Base-by-base conservation (phyloP, 2,888 invertebrate genomes). In the Mellilla xanthometata region DNA sequence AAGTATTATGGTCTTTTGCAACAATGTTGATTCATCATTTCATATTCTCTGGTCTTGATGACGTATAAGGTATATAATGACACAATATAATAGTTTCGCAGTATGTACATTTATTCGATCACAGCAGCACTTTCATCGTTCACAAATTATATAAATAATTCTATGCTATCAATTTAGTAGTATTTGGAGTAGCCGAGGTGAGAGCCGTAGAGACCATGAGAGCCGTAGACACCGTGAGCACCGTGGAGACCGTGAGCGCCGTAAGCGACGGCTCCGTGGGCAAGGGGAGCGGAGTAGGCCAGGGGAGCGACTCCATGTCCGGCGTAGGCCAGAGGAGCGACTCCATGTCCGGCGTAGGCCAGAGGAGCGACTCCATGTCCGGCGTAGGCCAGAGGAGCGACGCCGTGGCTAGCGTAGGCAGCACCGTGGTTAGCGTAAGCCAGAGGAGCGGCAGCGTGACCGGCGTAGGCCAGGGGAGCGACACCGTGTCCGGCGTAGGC, bases 231-330 rank as follows among this genome's bases (percentile, higher is more conserved):
- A 26, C 43, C 22, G 35, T n/a, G n/a, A n/a, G 61, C 61, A 27
- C 65, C 68, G 19, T 68, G 63, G 3, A n/a, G n/a, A 52, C 73
- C 74, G 24, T 68, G 69, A 12, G 69, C 65, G 28, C 71, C 70
- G 39, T 68, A 65, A 39, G 50, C 54, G 29, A 47, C 22, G 35
- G 61, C 61, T 27, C 65, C 68, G 19, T 68, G 63, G 3, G 67
- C 68, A 12, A 61, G 49, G 38, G 55, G 60, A 42, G 73, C 62
- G 39, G 36, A 28, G 39, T 65, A 60, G 2, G 66, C 71, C 5
- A 70, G 49, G 12, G 64, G 65, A 33, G 70, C 62, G 38, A 50
- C 43, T 28, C 39, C 48, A 12, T 60, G 45, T n/a, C 56, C 52
- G 22, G 38, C 53, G 31, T 62, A 45, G 7, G 57, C 57, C 9